Evolutionary conservation across 2,888 invertebrate species (phyloP), one percentile per base, ranked within the genome.

Genomic region (Mesorhabditis sp.): DNA sequence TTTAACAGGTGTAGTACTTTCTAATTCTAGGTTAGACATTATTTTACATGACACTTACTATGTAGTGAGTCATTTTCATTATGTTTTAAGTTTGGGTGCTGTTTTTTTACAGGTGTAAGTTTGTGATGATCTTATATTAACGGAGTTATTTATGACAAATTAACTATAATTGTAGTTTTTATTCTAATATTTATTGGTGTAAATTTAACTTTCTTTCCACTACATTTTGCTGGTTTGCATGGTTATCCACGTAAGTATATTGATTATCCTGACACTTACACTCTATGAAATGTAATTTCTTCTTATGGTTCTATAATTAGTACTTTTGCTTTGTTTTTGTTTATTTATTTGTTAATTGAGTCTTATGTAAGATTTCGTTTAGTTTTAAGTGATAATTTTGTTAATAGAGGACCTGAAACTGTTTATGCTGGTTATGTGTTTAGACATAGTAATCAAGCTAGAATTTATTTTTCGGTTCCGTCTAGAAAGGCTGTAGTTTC

Each of bases 1-100:
- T 5, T 70, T 87, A 69, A 86, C 86, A 3, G 87, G 87, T 43
- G 82, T 87, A 75, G 79, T 91, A 78, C 86, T 91, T 87, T 90
- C 91, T 72, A 92, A 92, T 85, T 91, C 91, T 44, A 91, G 91
- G 13, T 88, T 92, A 88, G 92, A 92, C 89, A 90, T 92, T 87
- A 88, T 90, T 72, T 75, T 92, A 10, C 92, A 92, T 88, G 92
- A 92, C 85, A 92, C 92, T n/a, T 92, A 92, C 86, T 92, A 92
- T 89, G 92, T 92, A 67, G 92, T 92, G 50, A 92, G 91, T 4
- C 92, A 92, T 86, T 92, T 92, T 82, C 92, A 92, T 86, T 92
- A 92, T 89, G 92, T 92, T 1, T 80, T 92, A 83, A 91, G 91
- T 4, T 91, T 92, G 88, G 92, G 91, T 77, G 91, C 92, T 4